Evolutionary conservation across 2,888 invertebrate genomes (phyloP).

Genomic region (Rhimphoctona megacephalus): DNA sequence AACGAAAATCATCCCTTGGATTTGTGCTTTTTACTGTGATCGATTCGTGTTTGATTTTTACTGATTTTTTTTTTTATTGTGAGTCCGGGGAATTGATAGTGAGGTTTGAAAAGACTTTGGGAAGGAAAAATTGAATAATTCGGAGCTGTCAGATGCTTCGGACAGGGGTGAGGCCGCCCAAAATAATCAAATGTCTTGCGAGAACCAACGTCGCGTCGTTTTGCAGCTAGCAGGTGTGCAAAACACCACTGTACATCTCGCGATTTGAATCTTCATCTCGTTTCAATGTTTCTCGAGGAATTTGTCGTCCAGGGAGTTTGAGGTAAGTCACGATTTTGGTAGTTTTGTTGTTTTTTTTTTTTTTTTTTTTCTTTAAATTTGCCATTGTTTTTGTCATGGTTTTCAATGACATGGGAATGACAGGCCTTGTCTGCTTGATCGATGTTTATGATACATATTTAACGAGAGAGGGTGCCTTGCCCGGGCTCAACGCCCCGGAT

Average conservation of each 20-base stretch:
- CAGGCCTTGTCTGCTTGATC: conserved; percentile 56
- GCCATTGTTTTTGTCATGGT: background rate
- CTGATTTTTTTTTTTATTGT: background rate
- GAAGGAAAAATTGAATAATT: background rate
- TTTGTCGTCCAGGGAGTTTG: background rate
- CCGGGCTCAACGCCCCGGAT: conserved; percentile 67
- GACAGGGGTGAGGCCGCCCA: conserved; percentile 53
- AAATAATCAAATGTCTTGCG: conserved; percentile 45
- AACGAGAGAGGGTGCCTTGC: conserved; percentile 63
- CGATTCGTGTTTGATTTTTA: background rate
- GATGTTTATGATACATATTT: conserved; percentile 68
- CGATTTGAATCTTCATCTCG: background rate
- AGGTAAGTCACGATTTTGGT: background rate
- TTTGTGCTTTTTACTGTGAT: background rate
- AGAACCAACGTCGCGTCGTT: conserved; percentile 41
- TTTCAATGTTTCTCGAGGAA: background rate
- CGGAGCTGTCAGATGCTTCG: conserved; percentile 48
- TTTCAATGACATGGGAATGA: background rate
- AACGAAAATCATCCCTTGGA: background rate
- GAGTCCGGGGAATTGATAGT: too few relatives aligned
- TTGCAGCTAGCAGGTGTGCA: conserved; percentile 55
- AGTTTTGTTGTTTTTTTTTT: too few relatives aligned
- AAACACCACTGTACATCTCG: background rate
- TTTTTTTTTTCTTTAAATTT: background rate
- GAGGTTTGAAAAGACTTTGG: too few relatives aligned